Evolutionary conservation across 2,113 vertebrate genomes (phyloP).

Genomic region (Leiothrix lutea): DNA sequence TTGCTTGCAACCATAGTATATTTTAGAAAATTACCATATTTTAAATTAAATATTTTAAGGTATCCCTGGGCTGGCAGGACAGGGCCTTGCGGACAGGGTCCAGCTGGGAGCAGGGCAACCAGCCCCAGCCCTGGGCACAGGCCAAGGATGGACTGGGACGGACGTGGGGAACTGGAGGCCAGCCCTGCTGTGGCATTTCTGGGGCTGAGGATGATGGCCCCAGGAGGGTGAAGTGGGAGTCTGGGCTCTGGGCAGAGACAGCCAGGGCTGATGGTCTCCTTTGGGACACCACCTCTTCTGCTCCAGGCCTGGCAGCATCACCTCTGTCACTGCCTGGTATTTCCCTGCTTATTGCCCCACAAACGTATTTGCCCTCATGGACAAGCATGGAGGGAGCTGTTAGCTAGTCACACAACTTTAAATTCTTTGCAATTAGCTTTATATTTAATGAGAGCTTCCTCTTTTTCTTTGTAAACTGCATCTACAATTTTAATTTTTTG

Average conservation of each 20-base stretch:
- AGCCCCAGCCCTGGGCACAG: background rate
- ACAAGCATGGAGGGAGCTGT: background rate
- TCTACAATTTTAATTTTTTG: background rate
- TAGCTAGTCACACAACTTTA: background rate
- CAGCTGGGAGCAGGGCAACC: background rate
- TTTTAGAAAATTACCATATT: background rate
- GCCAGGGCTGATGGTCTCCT: background rate
- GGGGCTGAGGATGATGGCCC: background rate
- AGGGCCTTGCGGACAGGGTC: background rate
- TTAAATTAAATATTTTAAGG: background rate
- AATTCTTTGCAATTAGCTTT: background rate
- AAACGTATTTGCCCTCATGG: background rate
- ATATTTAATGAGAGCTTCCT: background rate
- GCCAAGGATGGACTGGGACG: no score
- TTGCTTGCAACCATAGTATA: background rate
- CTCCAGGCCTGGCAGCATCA: background rate
- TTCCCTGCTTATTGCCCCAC: background rate
- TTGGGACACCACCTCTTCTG: rapidly evolving
- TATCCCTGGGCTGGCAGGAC: background rate
- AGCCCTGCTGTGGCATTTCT: background rate
- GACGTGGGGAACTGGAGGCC: background rate
- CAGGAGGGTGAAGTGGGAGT: background rate
- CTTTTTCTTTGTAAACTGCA: background rate
- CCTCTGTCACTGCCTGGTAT: background rate
- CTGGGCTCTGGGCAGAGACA: background rate